A percentile compares a stretch with the other conserved stretches of the same genome.
These are phyloP conservation scores for Maconellicoccus hirsutus DNA, from an alignment of 1,140 invertebrate species.

Conservation along the genomic window DNA sequence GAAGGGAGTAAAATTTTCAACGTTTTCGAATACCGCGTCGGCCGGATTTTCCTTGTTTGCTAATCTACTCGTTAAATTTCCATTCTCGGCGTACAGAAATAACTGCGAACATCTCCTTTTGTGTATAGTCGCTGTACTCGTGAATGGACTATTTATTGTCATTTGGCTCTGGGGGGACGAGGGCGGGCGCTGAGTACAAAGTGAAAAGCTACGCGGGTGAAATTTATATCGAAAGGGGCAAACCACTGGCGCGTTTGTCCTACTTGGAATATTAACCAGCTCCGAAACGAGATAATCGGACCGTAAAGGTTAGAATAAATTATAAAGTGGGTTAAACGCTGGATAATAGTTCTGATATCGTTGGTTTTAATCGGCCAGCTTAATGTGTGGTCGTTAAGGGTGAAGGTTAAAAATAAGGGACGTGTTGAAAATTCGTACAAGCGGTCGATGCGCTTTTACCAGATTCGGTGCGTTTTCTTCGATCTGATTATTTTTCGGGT, in stretches of 20 bases:
- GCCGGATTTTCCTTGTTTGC: neutral
- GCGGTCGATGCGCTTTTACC: neutral
- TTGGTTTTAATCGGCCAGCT: neutral
- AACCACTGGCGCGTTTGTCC: neutral
- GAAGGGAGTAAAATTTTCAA: neutral
- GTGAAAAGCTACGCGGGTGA: neutral
- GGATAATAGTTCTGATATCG: conserved; percentile 3
- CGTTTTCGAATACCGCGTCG: neutral
- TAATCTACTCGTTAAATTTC: conserved; percentile 5
- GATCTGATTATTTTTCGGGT: neutral
- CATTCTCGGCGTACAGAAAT: neutral
- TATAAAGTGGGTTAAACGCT: neutral
- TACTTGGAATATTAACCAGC: conserved; percentile 4
- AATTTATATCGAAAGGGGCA: neutral
- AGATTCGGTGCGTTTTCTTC: neutral
- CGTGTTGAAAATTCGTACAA: neutral
- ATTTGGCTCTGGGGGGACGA: neutral
- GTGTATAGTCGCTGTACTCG: neutral
- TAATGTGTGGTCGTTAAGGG: neutral
- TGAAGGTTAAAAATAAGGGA: neutral
- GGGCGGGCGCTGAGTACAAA: too few relatives aligned
- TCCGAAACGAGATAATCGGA: conserved; percentile 7
- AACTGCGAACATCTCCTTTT: conserved; percentile 1
- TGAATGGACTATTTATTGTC: conserved; percentile 4
- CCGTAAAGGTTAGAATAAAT: neutral